Conservation (phyloP, 2,888 invertebrate species). For the Patella pellucida region DNA sequence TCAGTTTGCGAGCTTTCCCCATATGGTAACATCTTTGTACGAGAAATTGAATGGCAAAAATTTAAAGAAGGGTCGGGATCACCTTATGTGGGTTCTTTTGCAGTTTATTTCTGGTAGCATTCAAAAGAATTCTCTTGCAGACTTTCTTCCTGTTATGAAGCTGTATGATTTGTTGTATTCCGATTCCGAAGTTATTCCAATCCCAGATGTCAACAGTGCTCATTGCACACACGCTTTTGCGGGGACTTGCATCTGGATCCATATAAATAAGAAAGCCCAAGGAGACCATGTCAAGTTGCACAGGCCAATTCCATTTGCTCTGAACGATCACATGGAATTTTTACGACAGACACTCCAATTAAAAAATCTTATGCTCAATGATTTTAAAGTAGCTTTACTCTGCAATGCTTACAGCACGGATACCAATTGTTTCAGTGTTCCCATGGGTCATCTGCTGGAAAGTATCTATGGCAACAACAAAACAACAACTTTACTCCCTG, state of each 20-base stretch:
- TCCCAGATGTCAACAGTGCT: conserved; percentile 89
- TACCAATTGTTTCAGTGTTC: conserved; percentile 89
- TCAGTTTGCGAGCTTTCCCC: conserved; percentile 93
- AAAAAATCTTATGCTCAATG: conserved; percentile 75
- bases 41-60: conserved; percentile 86
- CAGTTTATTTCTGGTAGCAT: conserved; percentile 98
- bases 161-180: conserved; percentile 93
- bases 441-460: conserved; percentile 92
- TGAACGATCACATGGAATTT: conserved; percentile 89
- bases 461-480: conserved; percentile 77
- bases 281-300: conserved; percentile 84
- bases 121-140: conserved; percentile 89
- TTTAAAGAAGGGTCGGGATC: conserved; percentile 88
- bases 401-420: conserved; percentile 93
- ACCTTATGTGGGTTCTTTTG: conserved; percentile 98
- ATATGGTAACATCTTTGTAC: conserved; percentile 90
- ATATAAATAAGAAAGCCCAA: conserved; percentile 90
- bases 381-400: conserved; percentile 90
- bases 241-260: conserved; percentile 96
- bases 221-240: conserved; percentile 92
- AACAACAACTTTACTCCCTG: conserved; percentile 68
- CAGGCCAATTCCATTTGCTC: conserved; percentile 83
- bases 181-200: conserved; percentile 87
- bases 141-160: conserved; percentile 90
- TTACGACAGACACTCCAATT: conserved; percentile 79